phyloP scores from a whole-genome alignment of 2,888 invertebrate species.

The Troglohyphantes excavatus region DNA sequence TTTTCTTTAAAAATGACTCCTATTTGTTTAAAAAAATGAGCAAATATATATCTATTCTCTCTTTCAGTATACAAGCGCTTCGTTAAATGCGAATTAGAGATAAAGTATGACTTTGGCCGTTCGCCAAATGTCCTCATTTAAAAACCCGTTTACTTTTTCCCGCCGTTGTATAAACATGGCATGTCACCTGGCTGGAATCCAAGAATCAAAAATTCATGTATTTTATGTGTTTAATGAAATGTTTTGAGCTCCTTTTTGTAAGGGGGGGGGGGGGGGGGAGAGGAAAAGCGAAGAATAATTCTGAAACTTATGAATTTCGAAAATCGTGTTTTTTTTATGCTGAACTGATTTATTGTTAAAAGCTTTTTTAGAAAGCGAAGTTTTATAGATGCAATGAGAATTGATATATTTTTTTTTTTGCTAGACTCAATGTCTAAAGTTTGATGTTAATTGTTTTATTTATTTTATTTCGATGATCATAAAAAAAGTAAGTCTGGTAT shows the following conservation, averaged over 20 bases:
- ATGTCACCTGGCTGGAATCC: background rate
- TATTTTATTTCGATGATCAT: no score
- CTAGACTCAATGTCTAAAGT: no score
- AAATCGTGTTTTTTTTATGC: background rate
- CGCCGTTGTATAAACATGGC: no score
- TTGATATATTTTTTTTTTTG: no score
- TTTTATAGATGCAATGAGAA: no score
- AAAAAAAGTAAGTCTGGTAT: no score
- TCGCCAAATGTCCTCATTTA: background rate
- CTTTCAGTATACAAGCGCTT: background rate
- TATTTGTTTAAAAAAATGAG: no score
- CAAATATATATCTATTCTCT: no score
- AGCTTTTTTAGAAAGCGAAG: no score
- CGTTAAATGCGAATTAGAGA: background rate
- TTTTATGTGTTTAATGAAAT: slow-evolving; percentile 1
- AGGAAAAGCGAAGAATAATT: background rate
- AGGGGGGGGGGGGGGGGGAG: no score
- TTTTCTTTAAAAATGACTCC: no score
- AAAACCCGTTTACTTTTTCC: background rate
- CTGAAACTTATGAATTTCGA: background rate
- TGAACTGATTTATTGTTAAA: background rate
- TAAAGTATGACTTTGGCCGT: background rate
- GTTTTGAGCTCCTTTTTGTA: background rate
- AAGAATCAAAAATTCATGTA: slow-evolving; percentile 5
- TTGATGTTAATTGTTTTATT: no score